Evolutionary conservation across 2,113 vertebrate species (phyloP).

Genomic region (Pampusana beccarii): DNA sequence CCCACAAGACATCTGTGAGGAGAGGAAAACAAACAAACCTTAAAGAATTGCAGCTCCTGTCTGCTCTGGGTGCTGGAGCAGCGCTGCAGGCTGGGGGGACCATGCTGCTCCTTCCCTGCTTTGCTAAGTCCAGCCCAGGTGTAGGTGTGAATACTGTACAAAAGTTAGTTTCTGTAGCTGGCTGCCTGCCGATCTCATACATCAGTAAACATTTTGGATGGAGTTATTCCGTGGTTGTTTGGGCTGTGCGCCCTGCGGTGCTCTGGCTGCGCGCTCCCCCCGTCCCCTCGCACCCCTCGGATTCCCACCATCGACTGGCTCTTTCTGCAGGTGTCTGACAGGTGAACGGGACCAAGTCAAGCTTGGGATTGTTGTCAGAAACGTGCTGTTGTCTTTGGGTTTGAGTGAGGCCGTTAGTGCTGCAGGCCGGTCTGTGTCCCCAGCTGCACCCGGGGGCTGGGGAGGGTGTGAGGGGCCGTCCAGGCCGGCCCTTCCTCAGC

Average conservation of each 20-base stretch:
- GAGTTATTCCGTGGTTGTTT: neutral
- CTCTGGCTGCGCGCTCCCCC: neutral
- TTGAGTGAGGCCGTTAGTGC: neutral
- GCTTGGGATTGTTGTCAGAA: neutral
- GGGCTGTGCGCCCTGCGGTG: fast-evolving
- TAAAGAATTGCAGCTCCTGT: too few relatives aligned
- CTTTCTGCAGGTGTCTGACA: neutral
- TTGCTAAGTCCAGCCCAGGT: neutral
- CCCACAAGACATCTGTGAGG: neutral
- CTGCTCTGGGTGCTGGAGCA: too few relatives aligned
- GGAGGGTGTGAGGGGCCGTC: fast-evolving
- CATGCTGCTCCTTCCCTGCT: too few relatives aligned
- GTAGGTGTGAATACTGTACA: neutral
- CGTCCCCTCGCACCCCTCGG: fast-evolving
- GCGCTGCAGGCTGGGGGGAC: fast-evolving
- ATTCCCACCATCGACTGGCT: fast-evolving
- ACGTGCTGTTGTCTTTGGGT: fast-evolving
- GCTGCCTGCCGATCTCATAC: neutral
- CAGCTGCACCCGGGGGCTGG: fast-evolving
- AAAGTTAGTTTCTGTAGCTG: neutral
- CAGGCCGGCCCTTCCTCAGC: neutral
- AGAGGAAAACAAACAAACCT: too few relatives aligned
- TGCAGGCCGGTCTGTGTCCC: fast-evolving
- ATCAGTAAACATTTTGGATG: neutral
- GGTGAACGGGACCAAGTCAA: neutral